Base-by-base conservation (phyloP, 2,888 invertebrate species). In the Ametastegia equiseti region DNA sequence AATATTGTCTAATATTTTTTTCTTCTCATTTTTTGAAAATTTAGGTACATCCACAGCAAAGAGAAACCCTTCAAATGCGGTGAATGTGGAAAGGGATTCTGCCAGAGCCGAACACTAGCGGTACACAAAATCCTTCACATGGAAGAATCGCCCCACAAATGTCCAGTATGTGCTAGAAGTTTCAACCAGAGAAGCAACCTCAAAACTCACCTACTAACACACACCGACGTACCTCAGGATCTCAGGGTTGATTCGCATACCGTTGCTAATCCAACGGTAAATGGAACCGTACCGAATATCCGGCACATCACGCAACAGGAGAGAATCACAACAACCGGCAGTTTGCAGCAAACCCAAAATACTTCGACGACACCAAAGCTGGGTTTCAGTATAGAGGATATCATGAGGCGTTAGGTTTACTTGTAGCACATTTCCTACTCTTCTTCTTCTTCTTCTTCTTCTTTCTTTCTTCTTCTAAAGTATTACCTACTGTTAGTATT, bases 21-120 rank as follows among this genome's bases (percentile, higher is more conserved):
- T 57, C 83, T 85, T 36, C 3, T 39, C 36, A 36, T 39, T 11
- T 39, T 39, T 67, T 39, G 15, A 9, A 39, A 67, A 42, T 93
- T 81, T 94, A 98, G 98, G 91, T 99, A 98, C 93, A 99, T 99
- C 85, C 99, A 99, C 93, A 98, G 98, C 85, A 99, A 99, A 91
- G 98, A 99, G 92, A 99, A 99, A 92, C 99, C 99, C 0, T 99
- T 99, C 93, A 99, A 98, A 90, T 99, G 99, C 92, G 95, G 94
- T 3, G 97, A 98, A 88, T 99, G 99, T 92, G 98, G 98, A 65
- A 99, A 99, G 92, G 99, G 99, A 5, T 99, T 99, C 92, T 99
- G 99, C 91, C 99, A 99, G 91, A 97, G 98, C 30, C 94, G 99
- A 77, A 99, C 99, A 0, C 93, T 99, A 85, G 98, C 98, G 1